A percentile compares a stretch with the other conserved stretches of the same genome.
Evolutionary conservation across 1,140 invertebrate genomes (phyloP).

Genomic region (Charaxes varanes): DNA sequence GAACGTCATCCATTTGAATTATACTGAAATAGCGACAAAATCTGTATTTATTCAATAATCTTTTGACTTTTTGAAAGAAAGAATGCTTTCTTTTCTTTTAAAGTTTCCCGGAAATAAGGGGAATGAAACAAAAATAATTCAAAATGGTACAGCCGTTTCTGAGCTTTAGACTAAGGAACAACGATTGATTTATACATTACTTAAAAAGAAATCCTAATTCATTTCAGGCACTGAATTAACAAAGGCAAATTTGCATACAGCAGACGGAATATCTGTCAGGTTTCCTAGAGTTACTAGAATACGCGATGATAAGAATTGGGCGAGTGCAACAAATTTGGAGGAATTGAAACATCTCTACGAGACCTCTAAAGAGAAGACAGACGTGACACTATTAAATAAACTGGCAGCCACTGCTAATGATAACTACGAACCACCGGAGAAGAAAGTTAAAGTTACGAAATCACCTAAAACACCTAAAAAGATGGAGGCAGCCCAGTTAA

Average conservation of each 20-base stretch:
- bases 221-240: conserved; percentile 88
- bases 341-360: conserved; percentile 81
- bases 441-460: conserved; percentile 51
- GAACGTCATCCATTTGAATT: no score
- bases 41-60: no score
- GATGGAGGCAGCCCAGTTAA: conserved; percentile 4
- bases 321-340: conserved; percentile 86
- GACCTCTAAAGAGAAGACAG: conserved; percentile 80
- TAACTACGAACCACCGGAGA: conserved; percentile 33
- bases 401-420: conserved; percentile 41
- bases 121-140: no score
- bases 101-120: no score
- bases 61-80: no score
- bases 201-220: not conserved
- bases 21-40: no score
- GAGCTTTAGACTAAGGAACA: no score
- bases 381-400: conserved; percentile 77
- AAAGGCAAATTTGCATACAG: conserved; percentile 89
- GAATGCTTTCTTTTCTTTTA: no score
- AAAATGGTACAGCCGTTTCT: no score
- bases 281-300: conserved; percentile 92
- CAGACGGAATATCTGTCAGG: conserved; percentile 92
- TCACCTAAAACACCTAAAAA: no score
- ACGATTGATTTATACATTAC: no score
- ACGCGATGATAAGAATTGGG: conserved; percentile 88